These are phyloP conservation scores for Erythrocebus patas DNA, from an alignment of 2,113 vertebrate genomes.

Conservation along the genomic window DNA sequence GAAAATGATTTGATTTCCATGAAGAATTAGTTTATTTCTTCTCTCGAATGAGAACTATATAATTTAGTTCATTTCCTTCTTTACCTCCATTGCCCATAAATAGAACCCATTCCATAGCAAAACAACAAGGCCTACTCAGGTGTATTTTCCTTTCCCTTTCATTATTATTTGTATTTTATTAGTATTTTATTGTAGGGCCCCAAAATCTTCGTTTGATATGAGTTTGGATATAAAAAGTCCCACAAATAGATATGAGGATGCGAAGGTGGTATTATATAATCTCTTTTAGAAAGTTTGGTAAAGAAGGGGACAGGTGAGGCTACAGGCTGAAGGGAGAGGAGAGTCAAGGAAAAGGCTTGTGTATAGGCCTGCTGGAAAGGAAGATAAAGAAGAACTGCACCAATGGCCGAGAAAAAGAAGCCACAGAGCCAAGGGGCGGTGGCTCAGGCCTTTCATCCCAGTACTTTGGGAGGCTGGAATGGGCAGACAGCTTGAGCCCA, in stretches of 20 bases:
- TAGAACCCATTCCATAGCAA: not conserved
- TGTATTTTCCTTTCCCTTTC: not conserved
- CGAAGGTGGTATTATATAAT: not conserved
- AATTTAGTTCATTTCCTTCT: not conserved
- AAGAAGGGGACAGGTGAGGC: not conserved
- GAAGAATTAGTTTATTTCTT: not conserved
- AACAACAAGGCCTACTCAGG: accelerated
- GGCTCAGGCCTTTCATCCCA: no score
- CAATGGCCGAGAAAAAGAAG: not conserved
- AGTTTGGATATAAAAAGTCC: not conserved
- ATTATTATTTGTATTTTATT: not conserved
- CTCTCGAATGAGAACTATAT: not conserved
- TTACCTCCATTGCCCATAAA: not conserved
- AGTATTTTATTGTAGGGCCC: not conserved
- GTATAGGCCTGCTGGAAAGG: not conserved
- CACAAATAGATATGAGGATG: not conserved
- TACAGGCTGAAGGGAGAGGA: not conserved
- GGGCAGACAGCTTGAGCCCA: no score
- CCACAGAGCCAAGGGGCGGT: not conserved
- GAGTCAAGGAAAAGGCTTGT: not conserved
- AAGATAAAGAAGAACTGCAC: not conserved
- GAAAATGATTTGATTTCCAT: not conserved
- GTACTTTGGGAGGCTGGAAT: no score
- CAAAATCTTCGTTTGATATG: not conserved
- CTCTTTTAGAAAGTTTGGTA: not conserved